Percentiles rank a stretch among this genome's conserved stretches.
Evolutionary conservation across 2,888 invertebrate genomes (phyloP).

Genomic region (Odontocerum albicorne): DNA sequence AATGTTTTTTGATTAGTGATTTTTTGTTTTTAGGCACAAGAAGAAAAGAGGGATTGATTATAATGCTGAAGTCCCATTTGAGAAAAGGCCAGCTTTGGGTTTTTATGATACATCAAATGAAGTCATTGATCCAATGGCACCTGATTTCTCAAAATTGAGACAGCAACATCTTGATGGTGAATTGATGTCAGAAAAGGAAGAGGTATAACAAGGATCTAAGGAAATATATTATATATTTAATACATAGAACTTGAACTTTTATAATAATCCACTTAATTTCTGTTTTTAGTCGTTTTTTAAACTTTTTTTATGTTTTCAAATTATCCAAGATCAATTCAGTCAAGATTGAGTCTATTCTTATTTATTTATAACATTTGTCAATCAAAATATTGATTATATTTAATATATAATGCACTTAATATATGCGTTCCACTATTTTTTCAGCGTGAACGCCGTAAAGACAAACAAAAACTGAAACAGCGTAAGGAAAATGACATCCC

Average conservation of each 20-base stretch:
- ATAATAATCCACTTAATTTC: too few species aligned
- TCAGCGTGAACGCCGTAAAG: constrained; percentile 87
- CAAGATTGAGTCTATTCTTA: neutral
- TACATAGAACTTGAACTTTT: too few species aligned
- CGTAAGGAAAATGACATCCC: constrained; percentile 96
- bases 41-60: constrained; percentile 93
- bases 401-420: constrained; percentile 4
- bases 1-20: constrained; percentile 1
- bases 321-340: too few species aligned
- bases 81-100: constrained; percentile 88
- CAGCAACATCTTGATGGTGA: constrained; percentile 95
- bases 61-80: constrained; percentile 96
- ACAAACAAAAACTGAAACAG: constrained; percentile 93
- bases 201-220: too few species aligned
- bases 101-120: constrained; percentile 96
- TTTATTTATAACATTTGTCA: neutral
- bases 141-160: constrained; percentile 85
- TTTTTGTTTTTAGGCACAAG: constrained; percentile 55
- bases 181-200: constrained; percentile 86
- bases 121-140: constrained; percentile 82
- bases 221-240: too few species aligned
- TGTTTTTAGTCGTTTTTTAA: too few species aligned
- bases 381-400: neutral
- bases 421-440: too few species aligned
- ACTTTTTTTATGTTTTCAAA: too few species aligned